Base-by-base conservation (phyloP, 2,797 vertebrate species). In the Graptemys geographica region DNA sequence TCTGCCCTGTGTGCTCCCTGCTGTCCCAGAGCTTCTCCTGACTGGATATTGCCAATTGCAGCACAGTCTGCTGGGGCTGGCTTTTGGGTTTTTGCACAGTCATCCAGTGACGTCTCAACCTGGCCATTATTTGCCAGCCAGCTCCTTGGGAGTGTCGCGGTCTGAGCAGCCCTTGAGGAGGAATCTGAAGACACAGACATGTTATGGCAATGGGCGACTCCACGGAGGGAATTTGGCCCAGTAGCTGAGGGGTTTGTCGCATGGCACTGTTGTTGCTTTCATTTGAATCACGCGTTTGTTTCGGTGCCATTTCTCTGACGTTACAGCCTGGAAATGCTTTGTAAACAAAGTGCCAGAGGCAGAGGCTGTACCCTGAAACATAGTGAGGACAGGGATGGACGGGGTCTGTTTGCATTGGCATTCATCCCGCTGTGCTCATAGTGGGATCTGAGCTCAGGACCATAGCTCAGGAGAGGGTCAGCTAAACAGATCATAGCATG, bases 381-480 rank as follows among this genome's bases (percentile, higher is more conserved):
- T 0, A 1, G 41, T 37, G 37, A 23, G 69, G 69, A 3, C 37
- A 37, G 21, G n/a, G 69, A 41, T 41, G 37, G 21, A 41, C 23
- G 11, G n/a, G 15, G 19, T 25, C 69, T 86, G 10, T 69, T 93
- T 81, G 31, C n/a, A 89, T 52, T 53, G n/a, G 1, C 74, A 15
- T 87, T 81, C 79, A 7, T 5, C 21, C 23, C 31, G 23, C 25
- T 11, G n/a, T 89, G 69, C 90, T 92, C 19, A 90, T 8, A 52
- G n/a, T 15, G 7, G 84, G 80, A 88, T 94, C 89, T 92, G 87
- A 92, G 90, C 94, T 92, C 57, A 72, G 94, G 78, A 92, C 56
- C 7, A 23, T 37, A 72, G 69, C 23, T 37, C 37, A 11, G 21
- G 69, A 65, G 53, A 89, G 85, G 56, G 79, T 83, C 91, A 78